These are phyloP conservation scores for Helicoverpa zea DNA, from an alignment of 1,140 invertebrate species.

Conservation along the genomic window DNA sequence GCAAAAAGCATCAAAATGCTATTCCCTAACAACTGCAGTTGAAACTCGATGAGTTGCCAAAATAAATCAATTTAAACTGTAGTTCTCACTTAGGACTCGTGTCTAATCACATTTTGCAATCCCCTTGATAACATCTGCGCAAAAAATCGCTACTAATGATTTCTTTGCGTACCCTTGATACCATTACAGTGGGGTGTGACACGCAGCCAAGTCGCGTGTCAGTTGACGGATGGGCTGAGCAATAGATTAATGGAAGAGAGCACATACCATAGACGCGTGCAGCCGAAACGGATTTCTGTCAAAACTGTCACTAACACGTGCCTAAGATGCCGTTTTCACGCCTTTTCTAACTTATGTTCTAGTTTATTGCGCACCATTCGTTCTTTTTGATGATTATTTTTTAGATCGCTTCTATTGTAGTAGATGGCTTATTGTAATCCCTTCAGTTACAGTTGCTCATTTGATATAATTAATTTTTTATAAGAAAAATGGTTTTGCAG, in stretches of 20 bases:
- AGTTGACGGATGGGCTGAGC: conserved; percentile 73
- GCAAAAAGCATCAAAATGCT: no score
- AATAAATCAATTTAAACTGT: not conserved
- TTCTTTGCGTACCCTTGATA: conserved; percentile 25
- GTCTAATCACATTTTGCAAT: not conserved
- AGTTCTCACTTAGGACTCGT: not conserved
- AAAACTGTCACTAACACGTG: conserved; percentile 69
- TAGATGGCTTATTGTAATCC: not conserved
- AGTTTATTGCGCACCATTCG: not conserved
- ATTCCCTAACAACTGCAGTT: no score
- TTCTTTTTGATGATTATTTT: not conserved
- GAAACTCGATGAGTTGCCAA: not conserved
- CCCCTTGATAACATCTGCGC: conserved; percentile 3
- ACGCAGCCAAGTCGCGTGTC: conserved; percentile 62
- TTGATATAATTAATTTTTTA: no score
- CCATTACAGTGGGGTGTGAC: conserved; percentile 38
- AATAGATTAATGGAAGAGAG: conserved; percentile 71
- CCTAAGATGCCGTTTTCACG: conserved; percentile 47
- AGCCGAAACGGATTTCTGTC: conserved; percentile 74
- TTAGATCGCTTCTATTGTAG: not conserved
- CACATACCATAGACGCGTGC: conserved; percentile 54
- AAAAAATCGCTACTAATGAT: conserved; percentile 36
- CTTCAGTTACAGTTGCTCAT: no score
- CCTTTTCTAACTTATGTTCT: conserved; percentile 23
- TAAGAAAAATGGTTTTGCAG: no score